Conservation (phyloP, 2,113 vertebrate genomes). For the Campylorhamphus procurvoides region DNA sequence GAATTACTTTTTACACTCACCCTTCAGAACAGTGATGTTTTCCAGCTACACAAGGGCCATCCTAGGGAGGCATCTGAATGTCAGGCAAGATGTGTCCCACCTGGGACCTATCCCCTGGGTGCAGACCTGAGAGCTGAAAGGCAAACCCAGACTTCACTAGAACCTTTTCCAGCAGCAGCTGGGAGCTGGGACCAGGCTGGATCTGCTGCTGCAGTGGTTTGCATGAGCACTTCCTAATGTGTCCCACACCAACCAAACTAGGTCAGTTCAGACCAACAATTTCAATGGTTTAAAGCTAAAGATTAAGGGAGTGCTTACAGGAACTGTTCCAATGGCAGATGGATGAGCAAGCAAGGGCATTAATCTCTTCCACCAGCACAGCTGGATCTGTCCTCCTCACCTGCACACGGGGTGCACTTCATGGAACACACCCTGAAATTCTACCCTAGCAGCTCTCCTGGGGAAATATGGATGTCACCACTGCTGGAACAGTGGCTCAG, state of each 20-base stretch:
- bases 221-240: background rate
- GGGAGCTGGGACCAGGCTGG: background rate
- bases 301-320: slow-evolving; percentile 52
- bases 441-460: background rate
- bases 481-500: background rate
- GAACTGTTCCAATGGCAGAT: background rate
- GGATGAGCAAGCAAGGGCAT: background rate
- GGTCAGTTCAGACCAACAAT: slow-evolving; percentile 45
- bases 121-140: background rate
- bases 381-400: slow-evolving; percentile 8
- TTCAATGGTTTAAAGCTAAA: slow-evolving; percentile 48
- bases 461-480: background rate
- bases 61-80: background rate
- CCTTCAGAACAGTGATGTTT: background rate
- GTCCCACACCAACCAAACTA: background rate
- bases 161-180: background rate
- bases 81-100: background rate
- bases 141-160: background rate
- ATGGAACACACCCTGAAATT: background rate
- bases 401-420: background rate
- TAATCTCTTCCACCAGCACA: slow-evolving; percentile 6
- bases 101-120: background rate
- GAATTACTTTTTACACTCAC: background rate
- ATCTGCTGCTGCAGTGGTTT: background rate
- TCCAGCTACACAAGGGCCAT: background rate